phyloP scores from a whole-genome alignment of 2,113 vertebrate species.

The Acrocephalus arundinaceus region DNA sequence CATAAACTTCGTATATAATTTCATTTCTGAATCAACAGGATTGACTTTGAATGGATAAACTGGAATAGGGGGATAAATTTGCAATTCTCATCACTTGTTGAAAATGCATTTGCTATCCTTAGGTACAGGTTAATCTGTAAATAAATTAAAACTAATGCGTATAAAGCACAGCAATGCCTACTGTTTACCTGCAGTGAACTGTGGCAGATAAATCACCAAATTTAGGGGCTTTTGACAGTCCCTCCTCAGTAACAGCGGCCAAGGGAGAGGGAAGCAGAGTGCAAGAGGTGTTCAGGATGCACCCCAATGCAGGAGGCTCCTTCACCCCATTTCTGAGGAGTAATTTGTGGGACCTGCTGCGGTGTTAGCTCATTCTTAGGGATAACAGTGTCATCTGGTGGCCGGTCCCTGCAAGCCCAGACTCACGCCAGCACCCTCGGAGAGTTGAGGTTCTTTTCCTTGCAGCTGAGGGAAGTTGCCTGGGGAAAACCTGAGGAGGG shows the following conservation, averaged over 20 bases:
- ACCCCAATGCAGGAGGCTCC: background rate
- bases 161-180: background rate
- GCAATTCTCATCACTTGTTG: background rate
- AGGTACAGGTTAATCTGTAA: background rate
- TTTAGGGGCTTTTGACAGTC: background rate
- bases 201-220: background rate
- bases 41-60: background rate
- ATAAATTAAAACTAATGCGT: background rate
- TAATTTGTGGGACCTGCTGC: rapidly evolving
- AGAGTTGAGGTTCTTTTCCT: too few species aligned
- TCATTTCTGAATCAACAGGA: background rate
- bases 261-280: background rate
- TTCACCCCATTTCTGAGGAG: background rate
- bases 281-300: background rate
- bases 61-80: background rate
- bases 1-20: background rate
- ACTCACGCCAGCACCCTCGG: rapidly evolving
- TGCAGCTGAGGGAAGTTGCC: background rate
- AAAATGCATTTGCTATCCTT: background rate
- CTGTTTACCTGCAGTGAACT: background rate
- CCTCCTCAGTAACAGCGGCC: too few species aligned
- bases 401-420: conserved; percentile 11
- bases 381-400: conserved; percentile 52
- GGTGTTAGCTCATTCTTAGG: rapidly evolving
- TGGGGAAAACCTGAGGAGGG: background rate